Percentiles rank a stretch among this genome's conserved stretches.
Conservation (phyloP, 2,797 vertebrate genomes). For the Alosa sapidissima region DNA sequence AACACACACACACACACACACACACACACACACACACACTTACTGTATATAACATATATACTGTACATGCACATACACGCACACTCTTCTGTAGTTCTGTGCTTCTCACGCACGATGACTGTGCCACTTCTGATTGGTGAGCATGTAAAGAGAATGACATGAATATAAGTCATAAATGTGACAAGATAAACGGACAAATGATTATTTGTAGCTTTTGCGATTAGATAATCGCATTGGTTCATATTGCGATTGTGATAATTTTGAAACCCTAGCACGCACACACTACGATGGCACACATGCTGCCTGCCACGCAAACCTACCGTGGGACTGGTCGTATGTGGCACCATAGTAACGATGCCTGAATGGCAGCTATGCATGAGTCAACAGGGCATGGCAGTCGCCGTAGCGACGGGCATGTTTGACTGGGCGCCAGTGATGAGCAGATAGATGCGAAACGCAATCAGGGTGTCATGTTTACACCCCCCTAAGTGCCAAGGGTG, state of each 20-base stretch:
- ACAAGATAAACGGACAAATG: too few relatives aligned
- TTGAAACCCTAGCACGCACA: background rate
- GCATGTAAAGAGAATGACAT: too few relatives aligned
- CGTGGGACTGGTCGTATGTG: constrained; percentile 21
- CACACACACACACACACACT: background rate
- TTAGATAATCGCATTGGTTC: too few relatives aligned
- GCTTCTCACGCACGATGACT: too few relatives aligned
- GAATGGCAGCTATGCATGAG: constrained; percentile 18
- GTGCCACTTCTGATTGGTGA: too few relatives aligned
- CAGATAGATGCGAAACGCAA: background rate
- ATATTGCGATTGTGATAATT: too few relatives aligned
- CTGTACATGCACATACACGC: background rate
- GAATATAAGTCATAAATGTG: too few relatives aligned
- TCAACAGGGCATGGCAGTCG: constrained; percentile 43
- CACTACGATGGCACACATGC: constrained; percentile 46
- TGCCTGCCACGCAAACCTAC: constrained; percentile 55
- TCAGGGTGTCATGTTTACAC: background rate
- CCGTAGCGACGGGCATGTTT: constrained; percentile 41
- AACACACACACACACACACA: background rate
- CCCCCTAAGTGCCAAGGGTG: background rate
- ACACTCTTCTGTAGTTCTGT: background rate
- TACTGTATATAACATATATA: too few relatives aligned
- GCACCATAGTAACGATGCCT: background rate
- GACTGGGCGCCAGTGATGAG: constrained; percentile 18
- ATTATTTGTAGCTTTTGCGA: too few relatives aligned